Base-by-base conservation (phyloP, 2,113 vertebrate genomes). In the Uria aalge region DNA sequence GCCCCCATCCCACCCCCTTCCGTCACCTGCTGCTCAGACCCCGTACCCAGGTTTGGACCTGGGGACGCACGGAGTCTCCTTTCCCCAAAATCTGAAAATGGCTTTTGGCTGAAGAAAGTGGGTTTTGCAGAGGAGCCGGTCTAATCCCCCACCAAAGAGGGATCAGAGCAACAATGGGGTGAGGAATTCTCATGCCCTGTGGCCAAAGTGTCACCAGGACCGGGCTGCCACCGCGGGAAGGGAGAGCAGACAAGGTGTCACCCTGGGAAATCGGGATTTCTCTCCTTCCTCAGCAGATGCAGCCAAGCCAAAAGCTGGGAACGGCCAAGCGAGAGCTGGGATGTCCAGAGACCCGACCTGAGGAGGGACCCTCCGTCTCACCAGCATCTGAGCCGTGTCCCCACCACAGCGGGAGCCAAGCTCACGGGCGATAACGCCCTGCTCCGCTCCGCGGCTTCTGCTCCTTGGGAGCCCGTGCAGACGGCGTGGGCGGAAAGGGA, bases 341-440 rank as follows among this genome's bases (percentile, higher is more conserved):
- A 43, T 0, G 2, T 3, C 3, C 1, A 0, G n/a, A 50, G 36
- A 81, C 9, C 3, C 0, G 0, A 3, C 45, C 36, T 2, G 22
- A 59, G 22, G 32, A 67, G n/a, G 16, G 47, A 13, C 24, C 3
- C 14, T 0, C 7, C 16, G 34, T 8, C 48, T 55, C 32, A 15
- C 3, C 3, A 15, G 47, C 36, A 14, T 18, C 67, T 18, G 2
- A 0, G 5, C 36, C 20, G 0, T 0, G 2, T 26, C 29, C 45
- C 59, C 36, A 4, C 11, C 3, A 0, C 68, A 2, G 66, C 0
- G 5, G 59, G 40, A 38, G 21, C 6, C 1, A 4, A 43, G 32
- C 6, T 24, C 16, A 6, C 0, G 34, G 47, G 30, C 1, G 6
- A 11, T 2, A 13, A 13, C n/a, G 2, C 36, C 59, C 68, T 4